phyloP scores from a whole-genome alignment of 2,888 invertebrate species.

The Tinea trinotella region DNA sequence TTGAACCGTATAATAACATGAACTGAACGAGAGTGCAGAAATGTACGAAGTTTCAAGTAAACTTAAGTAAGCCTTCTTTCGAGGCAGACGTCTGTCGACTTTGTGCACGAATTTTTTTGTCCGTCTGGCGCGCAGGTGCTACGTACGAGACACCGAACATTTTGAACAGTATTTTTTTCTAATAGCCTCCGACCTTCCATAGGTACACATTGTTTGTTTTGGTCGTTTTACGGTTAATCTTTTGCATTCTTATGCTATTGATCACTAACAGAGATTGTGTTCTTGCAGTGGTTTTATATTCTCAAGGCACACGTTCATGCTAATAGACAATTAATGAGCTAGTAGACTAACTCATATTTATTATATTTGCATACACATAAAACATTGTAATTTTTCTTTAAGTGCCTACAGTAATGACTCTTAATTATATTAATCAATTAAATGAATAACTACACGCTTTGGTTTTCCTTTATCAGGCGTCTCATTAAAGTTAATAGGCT shows the following conservation, averaged over 20 bases:
- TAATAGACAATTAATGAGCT: too few species aligned
- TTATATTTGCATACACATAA: too few species aligned
- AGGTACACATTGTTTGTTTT: slow-evolving; percentile 46
- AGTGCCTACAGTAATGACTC: background rate
- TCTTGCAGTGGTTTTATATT: background rate
- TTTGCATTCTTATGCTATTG: slow-evolving; percentile 2
- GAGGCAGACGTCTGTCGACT: slow-evolving; percentile 5
- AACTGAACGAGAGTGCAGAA: background rate
- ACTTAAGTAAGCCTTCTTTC: slow-evolving; percentile 15
- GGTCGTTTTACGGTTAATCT: slow-evolving; percentile 31
- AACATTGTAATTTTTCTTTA: too few species aligned
- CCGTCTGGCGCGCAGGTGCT: slow-evolving; percentile 60
- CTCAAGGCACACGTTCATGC: too few species aligned
- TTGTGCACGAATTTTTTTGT: slow-evolving; percentile 42
- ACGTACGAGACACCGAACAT: slow-evolving; percentile 22
- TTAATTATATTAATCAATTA: background rate
- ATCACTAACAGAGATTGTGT: slow-evolving; percentile 3
- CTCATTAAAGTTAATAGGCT: too few species aligned
- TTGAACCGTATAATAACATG: slow-evolving; percentile 5
- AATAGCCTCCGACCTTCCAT: slow-evolving; percentile 40
- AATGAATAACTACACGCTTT: background rate
- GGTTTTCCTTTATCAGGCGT: background rate
- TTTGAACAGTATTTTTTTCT: slow-evolving; percentile 32
- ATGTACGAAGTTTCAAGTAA: slow-evolving; percentile 14
- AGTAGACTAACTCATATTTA: too few species aligned